These are phyloP conservation scores for Bombus superbus DNA, from an alignment of 1,140 invertebrate genomes.

Conservation along the genomic window DNA sequence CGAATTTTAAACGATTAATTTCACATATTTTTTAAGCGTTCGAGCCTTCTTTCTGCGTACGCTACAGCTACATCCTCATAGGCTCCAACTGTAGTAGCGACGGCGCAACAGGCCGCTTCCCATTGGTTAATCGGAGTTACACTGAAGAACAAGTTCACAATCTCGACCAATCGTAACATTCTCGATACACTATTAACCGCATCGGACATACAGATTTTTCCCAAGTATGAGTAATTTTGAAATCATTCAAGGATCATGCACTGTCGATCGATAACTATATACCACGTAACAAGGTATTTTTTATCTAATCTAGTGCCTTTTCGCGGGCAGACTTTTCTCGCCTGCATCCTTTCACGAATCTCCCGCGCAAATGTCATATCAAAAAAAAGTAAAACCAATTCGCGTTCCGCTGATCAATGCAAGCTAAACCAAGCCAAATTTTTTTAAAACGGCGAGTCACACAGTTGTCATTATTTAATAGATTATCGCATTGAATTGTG, in stretches of 20 bases:
- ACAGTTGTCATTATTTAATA: not conserved
- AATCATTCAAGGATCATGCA: conserved; percentile 39
- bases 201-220: conserved; percentile 44
- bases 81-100: conserved; percentile 53
- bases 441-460: not conserved
- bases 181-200: not conserved
- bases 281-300: too few species aligned
- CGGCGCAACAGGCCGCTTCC: conserved; percentile 45
- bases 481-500: not conserved
- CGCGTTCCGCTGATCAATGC: conserved; percentile 21
- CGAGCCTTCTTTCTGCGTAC: conserved; percentile 56
- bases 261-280: conserved; percentile 14
- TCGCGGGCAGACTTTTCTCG: not conserved
- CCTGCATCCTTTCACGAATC: not conserved
- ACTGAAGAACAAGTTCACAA: not conserved
- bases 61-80: conserved; percentile 59
- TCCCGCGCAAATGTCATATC: conserved; percentile 41
- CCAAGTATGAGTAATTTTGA: conserved; percentile 27
- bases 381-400: conserved; percentile 15
- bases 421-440: not conserved
- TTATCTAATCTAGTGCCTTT: not conserved
- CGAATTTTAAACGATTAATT: conserved; percentile 53
- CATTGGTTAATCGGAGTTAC: conserved; percentile 34
- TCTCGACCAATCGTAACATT: conserved; percentile 33
- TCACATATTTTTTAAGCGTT: conserved; percentile 65